phyloP scores from a whole-genome alignment of 2,797 vertebrate species.

The Oryzias dopingdopingensis region DNA sequence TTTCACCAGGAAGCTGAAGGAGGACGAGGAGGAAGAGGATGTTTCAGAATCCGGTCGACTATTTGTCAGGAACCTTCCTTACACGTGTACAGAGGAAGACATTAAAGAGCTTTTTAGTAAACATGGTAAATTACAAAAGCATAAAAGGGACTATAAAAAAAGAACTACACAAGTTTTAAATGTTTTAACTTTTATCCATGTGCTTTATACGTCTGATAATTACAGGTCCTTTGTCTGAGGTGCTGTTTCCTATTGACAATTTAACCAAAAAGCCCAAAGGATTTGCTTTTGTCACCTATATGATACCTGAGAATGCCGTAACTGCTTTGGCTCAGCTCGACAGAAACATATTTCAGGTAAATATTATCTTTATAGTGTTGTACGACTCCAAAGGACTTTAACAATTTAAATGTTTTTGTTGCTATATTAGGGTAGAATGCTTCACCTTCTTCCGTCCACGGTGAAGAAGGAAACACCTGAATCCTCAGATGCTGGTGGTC shows the following conservation, averaged over 20 bases:
- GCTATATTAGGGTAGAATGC: constrained; percentile 85
- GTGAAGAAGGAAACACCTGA: constrained; percentile 86
- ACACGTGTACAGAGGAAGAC: constrained; percentile 91
- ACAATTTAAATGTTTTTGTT: background rate
- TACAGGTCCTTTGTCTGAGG: constrained; percentile 88
- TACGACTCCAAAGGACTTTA: too few species aligned
- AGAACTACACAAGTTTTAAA: background rate
- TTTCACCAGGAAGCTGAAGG: constrained; percentile 82
- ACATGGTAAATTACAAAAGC: constrained; percentile 74
- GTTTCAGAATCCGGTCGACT: constrained; percentile 91
- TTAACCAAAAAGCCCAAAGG: constrained; percentile 93
- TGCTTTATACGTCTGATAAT: constrained; percentile 4
- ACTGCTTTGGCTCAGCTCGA: constrained; percentile 86
- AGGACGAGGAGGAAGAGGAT: constrained; percentile 91
- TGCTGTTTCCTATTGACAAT: constrained; percentile 89
- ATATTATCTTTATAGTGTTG: too few species aligned
- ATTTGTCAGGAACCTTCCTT: constrained; percentile 93
- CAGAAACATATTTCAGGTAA: constrained; percentile 91
- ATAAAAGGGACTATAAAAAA: background rate
- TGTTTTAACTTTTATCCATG: background rate
- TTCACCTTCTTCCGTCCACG: constrained; percentile 90
- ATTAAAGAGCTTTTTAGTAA: constrained; percentile 85
- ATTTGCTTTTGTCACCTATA: constrained; percentile 93
- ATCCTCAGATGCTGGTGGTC: constrained; percentile 45
- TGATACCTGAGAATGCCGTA: constrained; percentile 93